Conservation (phyloP, 2,113 vertebrate species). For the Prinia subflava region DNA sequence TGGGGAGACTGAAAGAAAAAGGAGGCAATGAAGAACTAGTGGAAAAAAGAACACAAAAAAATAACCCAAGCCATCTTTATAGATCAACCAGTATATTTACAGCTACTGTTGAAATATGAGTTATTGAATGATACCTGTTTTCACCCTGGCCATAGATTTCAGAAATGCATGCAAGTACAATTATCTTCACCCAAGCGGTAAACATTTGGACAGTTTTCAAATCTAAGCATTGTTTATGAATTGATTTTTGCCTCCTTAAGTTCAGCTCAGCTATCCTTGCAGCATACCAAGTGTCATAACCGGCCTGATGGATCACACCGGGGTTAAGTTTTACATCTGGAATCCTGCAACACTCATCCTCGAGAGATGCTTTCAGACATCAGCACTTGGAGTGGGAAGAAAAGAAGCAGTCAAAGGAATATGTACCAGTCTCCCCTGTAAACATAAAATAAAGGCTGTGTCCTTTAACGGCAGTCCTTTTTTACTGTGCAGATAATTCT, state of each 20-base stretch:
- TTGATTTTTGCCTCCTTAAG: constrained; percentile 53
- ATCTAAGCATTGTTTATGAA: constrained; percentile 34
- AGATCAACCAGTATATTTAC: constrained; percentile 16
- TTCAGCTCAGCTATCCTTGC: neutral
- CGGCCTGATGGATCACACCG: constrained; percentile 8
- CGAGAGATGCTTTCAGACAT: neutral
- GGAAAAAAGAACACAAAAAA: constrained; percentile 20
- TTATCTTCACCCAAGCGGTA: neutral
- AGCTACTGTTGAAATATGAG: constrained; percentile 29
- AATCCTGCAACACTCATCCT: neutral
- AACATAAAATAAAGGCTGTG: neutral
- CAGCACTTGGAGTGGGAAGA: neutral
- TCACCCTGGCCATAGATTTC: constrained; percentile 1
- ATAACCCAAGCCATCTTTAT: constrained; percentile 8
- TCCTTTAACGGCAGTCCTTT: neutral
- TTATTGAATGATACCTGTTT: constrained; percentile 42
- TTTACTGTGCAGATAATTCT: neutral
- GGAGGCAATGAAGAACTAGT: neutral
- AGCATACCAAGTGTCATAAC: constrained; percentile 13
- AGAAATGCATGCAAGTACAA: constrained; percentile 18
- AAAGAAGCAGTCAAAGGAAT: neutral
- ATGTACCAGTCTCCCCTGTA: neutral
- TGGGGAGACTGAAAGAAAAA: neutral
- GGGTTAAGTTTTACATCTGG: neutral
- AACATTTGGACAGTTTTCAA: constrained; percentile 41